Percentiles rank a stretch among this genome's conserved stretches.
Evolutionary conservation across 1,140 invertebrate genomes (phyloP).

Genomic region (Archegozetes longisetosus): DNA sequence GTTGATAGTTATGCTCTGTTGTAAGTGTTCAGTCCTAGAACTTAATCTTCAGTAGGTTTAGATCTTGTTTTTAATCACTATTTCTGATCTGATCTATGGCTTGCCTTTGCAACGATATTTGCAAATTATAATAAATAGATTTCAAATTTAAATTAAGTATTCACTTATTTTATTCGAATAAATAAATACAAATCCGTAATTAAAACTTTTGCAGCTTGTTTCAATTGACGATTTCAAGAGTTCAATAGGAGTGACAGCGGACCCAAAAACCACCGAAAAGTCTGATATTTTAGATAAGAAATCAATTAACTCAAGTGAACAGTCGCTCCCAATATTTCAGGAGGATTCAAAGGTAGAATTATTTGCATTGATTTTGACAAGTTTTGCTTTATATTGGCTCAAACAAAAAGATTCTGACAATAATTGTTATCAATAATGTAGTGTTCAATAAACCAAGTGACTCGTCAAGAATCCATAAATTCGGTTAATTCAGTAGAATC

Average conservation of each 20-base stretch:
- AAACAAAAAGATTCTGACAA: too few species aligned
- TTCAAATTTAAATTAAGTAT: not conserved
- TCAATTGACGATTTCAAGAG: not conserved
- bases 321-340: not conserved
- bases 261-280: not conserved
- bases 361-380: not conserved
- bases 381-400: not conserved
- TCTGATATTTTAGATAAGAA: not conserved
- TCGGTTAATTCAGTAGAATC: not conserved
- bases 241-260: not conserved
- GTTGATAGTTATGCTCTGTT: too few species aligned
- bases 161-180: not conserved
- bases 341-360: not conserved
- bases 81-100: not conserved
- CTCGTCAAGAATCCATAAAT: not conserved
- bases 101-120: not conserved
- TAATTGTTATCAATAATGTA: not conserved
- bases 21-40: too few species aligned
- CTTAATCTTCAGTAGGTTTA: too few species aligned
- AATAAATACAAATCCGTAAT: not conserved
- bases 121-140: not conserved
- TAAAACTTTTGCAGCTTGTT: not conserved
- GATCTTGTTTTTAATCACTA: too few species aligned
- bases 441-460: not conserved
- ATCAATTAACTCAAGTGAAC: not conserved